Evolutionary conservation across 2,113 vertebrate genomes (phyloP).

Genomic region (Ptychochromis oligacanthus): DNA sequence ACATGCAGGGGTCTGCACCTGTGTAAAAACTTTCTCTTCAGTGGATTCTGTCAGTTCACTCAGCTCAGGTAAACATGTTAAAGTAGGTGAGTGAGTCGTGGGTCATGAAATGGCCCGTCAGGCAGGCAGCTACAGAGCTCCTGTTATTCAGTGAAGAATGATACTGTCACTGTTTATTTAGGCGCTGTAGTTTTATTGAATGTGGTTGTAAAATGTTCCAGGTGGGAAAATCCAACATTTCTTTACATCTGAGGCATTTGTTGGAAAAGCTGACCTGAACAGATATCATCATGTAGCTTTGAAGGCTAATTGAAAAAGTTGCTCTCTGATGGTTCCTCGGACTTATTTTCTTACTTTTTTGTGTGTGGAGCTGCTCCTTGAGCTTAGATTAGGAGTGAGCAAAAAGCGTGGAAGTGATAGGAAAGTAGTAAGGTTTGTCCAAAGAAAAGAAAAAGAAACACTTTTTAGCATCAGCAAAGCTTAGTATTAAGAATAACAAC

Average conservation of each 20-base stretch:
- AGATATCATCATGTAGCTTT: background rate
- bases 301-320: background rate
- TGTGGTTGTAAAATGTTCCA: too few species aligned
- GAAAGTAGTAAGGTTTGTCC: background rate
- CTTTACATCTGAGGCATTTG: fast-evolving
- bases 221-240: background rate
- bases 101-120: too few species aligned
- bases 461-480: too few species aligned
- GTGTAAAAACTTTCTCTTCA: conserved; percentile 70
- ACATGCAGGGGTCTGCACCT: conserved; percentile 68
- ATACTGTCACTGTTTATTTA: background rate
- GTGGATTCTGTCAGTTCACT: conserved; percentile 52
- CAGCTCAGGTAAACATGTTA: background rate
- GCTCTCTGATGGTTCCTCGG: background rate
- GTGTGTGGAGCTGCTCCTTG: background rate
- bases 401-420: background rate
- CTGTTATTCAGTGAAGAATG: background rate
- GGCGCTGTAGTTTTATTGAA: too few species aligned
- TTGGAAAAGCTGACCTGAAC: background rate
- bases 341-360: background rate
- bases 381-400: background rate
- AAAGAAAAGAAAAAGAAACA: too few species aligned
- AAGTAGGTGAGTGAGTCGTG: background rate
- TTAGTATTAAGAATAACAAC: too few species aligned
- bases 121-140: background rate